These are phyloP conservation scores for Ladona fulva DNA, from an alignment of 1,140 invertebrate species.

Conservation along the genomic window DNA sequence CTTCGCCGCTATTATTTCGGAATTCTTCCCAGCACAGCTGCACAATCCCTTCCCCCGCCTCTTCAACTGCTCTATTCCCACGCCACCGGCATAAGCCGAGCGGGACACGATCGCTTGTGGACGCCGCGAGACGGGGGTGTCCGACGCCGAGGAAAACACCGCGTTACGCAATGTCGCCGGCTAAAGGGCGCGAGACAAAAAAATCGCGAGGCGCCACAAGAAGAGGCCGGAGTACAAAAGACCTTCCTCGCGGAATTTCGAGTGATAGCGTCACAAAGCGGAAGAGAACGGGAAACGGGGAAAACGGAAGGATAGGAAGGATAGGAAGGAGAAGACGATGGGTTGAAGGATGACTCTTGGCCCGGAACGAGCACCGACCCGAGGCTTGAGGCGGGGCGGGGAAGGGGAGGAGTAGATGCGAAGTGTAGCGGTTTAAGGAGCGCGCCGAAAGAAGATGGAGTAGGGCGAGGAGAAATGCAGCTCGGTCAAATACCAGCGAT, in stretches of 20 bases:
- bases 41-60: background rate
- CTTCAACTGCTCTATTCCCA: background rate
- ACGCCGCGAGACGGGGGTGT: too few relatives aligned
- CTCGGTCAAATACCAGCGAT: too few relatives aligned
- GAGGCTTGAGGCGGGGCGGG: background rate
- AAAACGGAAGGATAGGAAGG: background rate
- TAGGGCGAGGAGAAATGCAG: too few relatives aligned
- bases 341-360: background rate
- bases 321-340: background rate
- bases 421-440: background rate
- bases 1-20: background rate
- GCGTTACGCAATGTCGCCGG: too few relatives aligned
- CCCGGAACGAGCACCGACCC: constrained; percentile 3
- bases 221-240: too few relatives aligned
- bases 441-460: too few relatives aligned
- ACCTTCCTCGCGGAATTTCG: too few relatives aligned
- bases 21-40: background rate
- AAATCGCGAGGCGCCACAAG: too few relatives aligned
- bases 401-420: background rate
- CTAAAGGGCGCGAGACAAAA: too few relatives aligned
- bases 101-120: too few relatives aligned
- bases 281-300: background rate
- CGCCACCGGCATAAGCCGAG: background rate
- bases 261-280: background rate
- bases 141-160: too few relatives aligned